A percentile compares a stretch with the other conserved stretches of the same genome.
Conservation (phyloP, 1,140 invertebrate species). For the Lepidurus packardi region DNA sequence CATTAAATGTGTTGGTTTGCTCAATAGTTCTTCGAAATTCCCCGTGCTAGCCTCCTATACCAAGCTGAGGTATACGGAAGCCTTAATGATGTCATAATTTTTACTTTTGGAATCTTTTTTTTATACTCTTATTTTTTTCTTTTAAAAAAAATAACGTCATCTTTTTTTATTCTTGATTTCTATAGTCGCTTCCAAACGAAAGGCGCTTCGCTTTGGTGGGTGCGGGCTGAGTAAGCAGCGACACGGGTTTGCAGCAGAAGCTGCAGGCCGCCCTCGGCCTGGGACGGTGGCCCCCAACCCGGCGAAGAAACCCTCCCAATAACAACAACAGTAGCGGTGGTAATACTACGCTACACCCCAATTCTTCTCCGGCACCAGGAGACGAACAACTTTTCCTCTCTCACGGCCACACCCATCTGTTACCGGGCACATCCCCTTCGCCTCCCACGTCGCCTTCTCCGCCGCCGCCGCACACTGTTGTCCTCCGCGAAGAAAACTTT, state of each 20-base stretch:
- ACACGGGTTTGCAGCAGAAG: conserved; percentile 34
- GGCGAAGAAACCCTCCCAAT: background rate
- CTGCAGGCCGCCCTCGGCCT: conserved; percentile 34
- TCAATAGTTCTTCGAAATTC: too few species aligned
- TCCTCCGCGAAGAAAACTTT: conserved; percentile 38
- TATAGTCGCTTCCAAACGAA: background rate
- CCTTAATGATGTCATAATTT: too few species aligned
- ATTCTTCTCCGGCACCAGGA: background rate
- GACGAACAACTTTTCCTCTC: background rate
- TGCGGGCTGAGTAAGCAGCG: conserved; percentile 29
- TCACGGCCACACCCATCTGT: background rate
- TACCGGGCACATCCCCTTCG: background rate
- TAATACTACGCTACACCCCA: conserved; percentile 25
- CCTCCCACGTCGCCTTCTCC: conserved; percentile 25
- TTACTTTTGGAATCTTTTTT: background rate
- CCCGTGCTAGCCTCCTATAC: too few species aligned
- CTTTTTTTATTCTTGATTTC: background rate
- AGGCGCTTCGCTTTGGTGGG: background rate
- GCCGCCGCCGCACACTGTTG: background rate
- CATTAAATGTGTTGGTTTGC: too few species aligned
- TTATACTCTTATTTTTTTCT: background rate
- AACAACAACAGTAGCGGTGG: background rate
- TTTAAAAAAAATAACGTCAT: background rate
- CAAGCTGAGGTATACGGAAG: too few species aligned
- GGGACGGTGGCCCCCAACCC: conserved; percentile 26